Conservation (phyloP, 2,113 vertebrate genomes). For the human (Homo sapiens) region GRCh38 chr2:240957501-240958000, state of each 20-base stretch:
- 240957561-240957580: no score
- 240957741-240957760: background rate
- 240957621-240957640: background rate
- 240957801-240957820: background rate
- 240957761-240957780: background rate
- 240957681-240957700: fast-evolving
- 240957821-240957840: fast-evolving
- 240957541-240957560: background rate
- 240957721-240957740: conserved; percentile 24
- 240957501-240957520: fast-evolving
- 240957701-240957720: background rate
- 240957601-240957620: background rate
- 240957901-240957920: background rate
- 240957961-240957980: background rate
- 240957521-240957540: background rate
- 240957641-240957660: background rate
- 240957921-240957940: background rate
- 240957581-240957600: background rate
- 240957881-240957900: fast-evolving
- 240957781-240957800: background rate
- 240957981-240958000: background rate
- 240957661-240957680: fast-evolving
- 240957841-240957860: background rate
- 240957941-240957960: fast-evolving
- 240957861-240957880: no score